These are phyloP conservation scores for Nansenia antarctica DNA, from an alignment of 2,113 vertebrate genomes.

Conservation along the genomic window DNA sequence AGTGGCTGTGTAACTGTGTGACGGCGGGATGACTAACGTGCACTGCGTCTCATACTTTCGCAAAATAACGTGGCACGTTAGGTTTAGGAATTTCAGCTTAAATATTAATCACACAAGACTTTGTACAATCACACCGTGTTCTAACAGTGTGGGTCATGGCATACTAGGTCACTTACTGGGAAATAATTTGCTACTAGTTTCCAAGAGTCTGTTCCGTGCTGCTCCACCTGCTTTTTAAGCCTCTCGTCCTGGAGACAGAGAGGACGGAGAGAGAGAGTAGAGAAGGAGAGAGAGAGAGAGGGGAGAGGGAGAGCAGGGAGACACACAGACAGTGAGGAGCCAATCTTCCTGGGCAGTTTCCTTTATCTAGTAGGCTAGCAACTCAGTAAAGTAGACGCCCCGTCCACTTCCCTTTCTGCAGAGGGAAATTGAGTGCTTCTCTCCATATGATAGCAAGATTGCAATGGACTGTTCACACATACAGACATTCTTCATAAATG, in stretches of 20 bases:
- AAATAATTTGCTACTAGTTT: conserved; percentile 95
- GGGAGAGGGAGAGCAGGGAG: not conserved
- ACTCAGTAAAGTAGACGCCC: not conserved
- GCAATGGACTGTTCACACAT: no score
- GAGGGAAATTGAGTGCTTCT: not conserved
- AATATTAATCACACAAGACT: not conserved
- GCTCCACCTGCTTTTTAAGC: conserved; percentile 94
- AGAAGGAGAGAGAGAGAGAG: conserved; percentile 2
- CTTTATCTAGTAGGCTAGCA: not conserved
- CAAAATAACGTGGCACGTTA: no score
- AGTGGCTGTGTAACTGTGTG: no score
- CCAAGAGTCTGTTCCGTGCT: conserved; percentile 97
- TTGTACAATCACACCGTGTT: not conserved
- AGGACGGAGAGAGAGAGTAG: conserved; percentile 32
- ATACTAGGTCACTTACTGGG: conserved; percentile 80
- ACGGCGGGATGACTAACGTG: no score
- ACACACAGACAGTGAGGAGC: not conserved
- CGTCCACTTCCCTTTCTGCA: conserved; percentile 3
- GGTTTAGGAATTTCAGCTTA: no score
- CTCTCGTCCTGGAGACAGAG: conserved; percentile 88
- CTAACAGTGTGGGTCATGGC: not conserved
- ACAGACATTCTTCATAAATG: no score
- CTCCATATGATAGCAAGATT: not conserved
- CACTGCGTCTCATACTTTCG: not conserved
- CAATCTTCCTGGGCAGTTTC: not conserved